Percentiles rank a stretch among this genome's conserved stretches.
phyloP scores from a whole-genome alignment of 2,888 invertebrate species.

The Desoria tigrina region DNA sequence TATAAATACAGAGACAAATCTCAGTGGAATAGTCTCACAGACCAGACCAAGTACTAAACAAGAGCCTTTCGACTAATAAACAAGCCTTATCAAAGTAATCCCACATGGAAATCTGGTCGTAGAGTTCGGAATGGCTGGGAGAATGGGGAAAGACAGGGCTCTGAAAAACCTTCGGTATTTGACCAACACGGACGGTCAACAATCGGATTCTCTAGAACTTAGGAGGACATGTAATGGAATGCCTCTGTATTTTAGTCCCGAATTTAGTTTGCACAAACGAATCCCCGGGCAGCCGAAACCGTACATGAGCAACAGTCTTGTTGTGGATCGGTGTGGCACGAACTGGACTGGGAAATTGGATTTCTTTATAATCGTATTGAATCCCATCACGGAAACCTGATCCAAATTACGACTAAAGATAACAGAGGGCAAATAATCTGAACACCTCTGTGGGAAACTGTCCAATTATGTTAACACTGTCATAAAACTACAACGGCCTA shows the following conservation, averaged over 20 bases:
- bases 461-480: slow-evolving; percentile 9
- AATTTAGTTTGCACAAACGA: neutral
- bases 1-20: neutral
- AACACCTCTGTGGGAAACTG: slow-evolving; percentile 5
- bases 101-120: neutral
- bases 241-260: neutral
- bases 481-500: neutral
- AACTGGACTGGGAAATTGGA: slow-evolving; percentile 7
- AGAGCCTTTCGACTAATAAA: neutral
- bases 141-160: no score
- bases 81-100: slow-evolving; percentile 9
- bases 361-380: slow-evolving; percentile 4
- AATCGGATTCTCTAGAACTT: neutral
- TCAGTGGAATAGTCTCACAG: neutral
- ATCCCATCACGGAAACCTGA: neutral
- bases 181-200: neutral
- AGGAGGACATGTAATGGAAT: neutral
- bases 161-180: neutral
- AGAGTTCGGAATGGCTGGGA: no score
- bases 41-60: no score
- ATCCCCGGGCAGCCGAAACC: slow-evolving; percentile 1
- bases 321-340: neutral
- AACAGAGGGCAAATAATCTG: neutral
- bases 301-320: neutral
- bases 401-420: slow-evolving; percentile 6